phyloP scores from a whole-genome alignment of 2,797 vertebrate species.

The Siniperca undulata region DNA sequence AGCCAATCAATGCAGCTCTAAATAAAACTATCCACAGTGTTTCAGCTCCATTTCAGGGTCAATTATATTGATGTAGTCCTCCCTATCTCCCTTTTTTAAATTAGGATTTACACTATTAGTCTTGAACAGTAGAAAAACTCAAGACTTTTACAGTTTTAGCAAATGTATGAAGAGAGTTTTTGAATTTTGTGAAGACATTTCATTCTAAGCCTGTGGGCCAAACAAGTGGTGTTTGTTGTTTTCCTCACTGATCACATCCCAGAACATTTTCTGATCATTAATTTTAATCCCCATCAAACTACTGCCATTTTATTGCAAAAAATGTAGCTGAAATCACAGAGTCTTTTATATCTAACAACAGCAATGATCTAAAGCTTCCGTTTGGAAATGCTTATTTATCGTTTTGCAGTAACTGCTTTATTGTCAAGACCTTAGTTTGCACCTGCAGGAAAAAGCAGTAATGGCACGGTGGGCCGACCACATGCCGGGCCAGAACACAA shows the following conservation, averaged over 20 bases:
- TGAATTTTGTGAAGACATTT: background rate
- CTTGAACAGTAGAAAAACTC: background rate
- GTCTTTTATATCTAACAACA: conserved; percentile 17
- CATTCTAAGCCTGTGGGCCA: background rate
- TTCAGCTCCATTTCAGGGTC: conserved; percentile 51
- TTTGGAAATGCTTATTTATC: conserved; percentile 3
- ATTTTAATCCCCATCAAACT: conserved; percentile 31
- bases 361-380: background rate
- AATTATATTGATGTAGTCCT: conserved; percentile 45
- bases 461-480: conserved; percentile 11
- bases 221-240: conserved; percentile 13
- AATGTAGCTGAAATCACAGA: background rate
- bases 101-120: conserved; percentile 12
- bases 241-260: conserved; percentile 8
- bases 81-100: conserved; percentile 35
- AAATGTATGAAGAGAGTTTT: conserved; percentile 7
- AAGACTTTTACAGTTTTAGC: conserved; percentile 1
- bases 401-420: background rate
- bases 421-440: conserved; percentile 19
- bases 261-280: conserved; percentile 19
- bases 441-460: conserved; percentile 23
- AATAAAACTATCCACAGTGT: conserved; percentile 46
- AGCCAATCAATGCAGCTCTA: conserved; percentile 46
- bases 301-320: background rate
- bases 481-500: conserved; percentile 11